Base-by-base conservation (phyloP, 2,888 invertebrate genomes). In the Halocaridina rubra region DNA sequence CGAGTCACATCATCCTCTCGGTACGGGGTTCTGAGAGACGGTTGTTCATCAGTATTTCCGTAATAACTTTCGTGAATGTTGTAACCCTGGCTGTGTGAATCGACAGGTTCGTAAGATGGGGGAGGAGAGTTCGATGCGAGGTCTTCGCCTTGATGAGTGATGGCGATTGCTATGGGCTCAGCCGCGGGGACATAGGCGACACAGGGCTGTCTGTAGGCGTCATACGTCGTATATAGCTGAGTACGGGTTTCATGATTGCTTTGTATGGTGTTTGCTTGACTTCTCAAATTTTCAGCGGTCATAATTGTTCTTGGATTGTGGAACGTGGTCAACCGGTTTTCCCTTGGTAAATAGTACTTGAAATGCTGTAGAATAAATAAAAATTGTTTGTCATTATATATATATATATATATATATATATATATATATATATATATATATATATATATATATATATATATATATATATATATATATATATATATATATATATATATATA, bases 401-500 rank as follows among this genome's bases (percentile, higher is more conserved):
- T 64, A 64, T 27, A 13, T 64, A 7, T 64, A 13, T 64, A 64
- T 64, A 64, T 64, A 64, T 64, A 64, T 64, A 64, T 64, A 64
- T 13, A 24, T 64, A 64, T 64, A 27, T 64, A 72, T 32, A 72
- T 72, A 33, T 33, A 72, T 33, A 32, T 32, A 33, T 72, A 13
- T 72, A 33, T 72, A 30, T 32, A 71, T 76, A 64, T 5, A 64
- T 64, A 78, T 78, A 78, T 8, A 79, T 64, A 67, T 33, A 79
- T n/a, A 79, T 16, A 67, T 4, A 32, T 30, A 79, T 67, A 79
- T 19, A 79, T 13, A 29, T 33, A 79, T 69, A 33, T 22, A 78
- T 59, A 59, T 61, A 78, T 2, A 77, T 77, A 78, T 78, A 78
- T 32, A 67, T 64, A 78, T 67, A 19, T 64, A 64, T 64, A 64